phyloP scores from a whole-genome alignment of 2,797 vertebrate genomes.

The Eidolon dupreanum region DNA sequence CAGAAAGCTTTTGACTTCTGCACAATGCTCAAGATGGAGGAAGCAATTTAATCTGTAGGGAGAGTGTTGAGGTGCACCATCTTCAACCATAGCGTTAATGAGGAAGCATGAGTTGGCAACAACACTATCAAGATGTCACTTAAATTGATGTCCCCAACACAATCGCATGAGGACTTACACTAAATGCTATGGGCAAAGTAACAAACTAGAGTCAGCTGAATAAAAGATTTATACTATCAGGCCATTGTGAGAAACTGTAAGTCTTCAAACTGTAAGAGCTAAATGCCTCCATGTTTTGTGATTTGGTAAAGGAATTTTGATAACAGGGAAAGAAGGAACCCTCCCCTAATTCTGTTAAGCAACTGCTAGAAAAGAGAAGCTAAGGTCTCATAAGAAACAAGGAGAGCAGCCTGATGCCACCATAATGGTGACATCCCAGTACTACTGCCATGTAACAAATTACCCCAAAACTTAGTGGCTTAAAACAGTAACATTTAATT shows the following conservation, averaged over 20 bases:
- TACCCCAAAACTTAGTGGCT: not conserved
- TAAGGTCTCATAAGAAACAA: not conserved
- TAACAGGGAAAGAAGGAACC: not conserved
- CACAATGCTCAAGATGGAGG: not conserved
- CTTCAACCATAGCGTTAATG: not conserved
- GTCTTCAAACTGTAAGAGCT: not conserved
- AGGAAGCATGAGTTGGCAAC: not conserved
- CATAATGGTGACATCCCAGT: not conserved
- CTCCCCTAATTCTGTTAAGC: not conserved
- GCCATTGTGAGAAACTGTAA: not conserved
- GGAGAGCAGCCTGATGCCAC: not conserved
- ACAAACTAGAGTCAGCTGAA: not conserved
- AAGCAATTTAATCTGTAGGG: not conserved
- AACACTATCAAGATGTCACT: not conserved
- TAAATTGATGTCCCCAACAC: not conserved
- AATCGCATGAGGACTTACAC: not conserved
- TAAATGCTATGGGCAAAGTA: not conserved
- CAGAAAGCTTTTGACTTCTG: not conserved
- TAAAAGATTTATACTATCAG: not conserved
- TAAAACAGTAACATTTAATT: not conserved
- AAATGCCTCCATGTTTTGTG: not conserved
- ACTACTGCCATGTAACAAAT: not conserved
- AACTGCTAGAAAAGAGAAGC: not conserved
- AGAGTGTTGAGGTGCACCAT: not conserved
- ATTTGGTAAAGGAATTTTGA: not conserved